Percentiles rank a stretch among this genome's conserved stretches.
Evolutionary conservation across 2,113 vertebrate genomes (phyloP).

Genomic region (Channa argus): DNA sequence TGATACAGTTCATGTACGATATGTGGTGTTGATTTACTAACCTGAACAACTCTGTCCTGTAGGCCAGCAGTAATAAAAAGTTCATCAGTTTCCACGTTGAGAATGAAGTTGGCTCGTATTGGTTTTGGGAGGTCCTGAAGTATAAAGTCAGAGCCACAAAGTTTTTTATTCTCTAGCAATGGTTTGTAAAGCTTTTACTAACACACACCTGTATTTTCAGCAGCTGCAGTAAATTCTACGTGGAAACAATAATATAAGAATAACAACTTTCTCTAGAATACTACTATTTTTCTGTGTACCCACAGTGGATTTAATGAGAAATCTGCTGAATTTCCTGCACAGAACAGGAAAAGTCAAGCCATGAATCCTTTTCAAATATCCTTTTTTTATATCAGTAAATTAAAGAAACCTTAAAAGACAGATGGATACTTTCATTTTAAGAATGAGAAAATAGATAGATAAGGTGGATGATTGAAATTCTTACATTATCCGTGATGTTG

Average conservation of each 20-base stretch:
- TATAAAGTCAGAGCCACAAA: not conserved
- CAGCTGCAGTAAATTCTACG: not conserved
- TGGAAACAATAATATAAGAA: not conserved
- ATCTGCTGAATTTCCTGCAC: not conserved
- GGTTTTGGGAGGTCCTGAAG: constrained; percentile 85
- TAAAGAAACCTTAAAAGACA: not conserved
- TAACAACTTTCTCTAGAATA: not conserved
- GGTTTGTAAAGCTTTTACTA: not conserved
- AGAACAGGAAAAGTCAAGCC: too few relatives aligned
- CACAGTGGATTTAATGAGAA: not conserved
- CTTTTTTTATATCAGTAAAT: not conserved
- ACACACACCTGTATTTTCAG: not conserved
- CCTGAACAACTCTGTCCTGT: constrained; percentile 88
- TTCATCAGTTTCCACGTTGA: constrained; percentile 87
- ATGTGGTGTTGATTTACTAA: constrained; percentile 19
- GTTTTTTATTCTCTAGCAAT: not conserved
- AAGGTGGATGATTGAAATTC: constrained; percentile 10
- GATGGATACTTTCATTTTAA: too few relatives aligned
- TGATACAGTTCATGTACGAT: not conserved
- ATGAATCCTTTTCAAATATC: too few relatives aligned
- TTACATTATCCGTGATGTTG: constrained; percentile 86
- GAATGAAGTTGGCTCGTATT: constrained; percentile 85
- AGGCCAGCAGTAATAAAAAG: constrained; percentile 88
- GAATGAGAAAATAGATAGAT: not conserved
- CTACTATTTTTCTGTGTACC: not conserved